These are phyloP conservation scores for Henricia sp. DNA, from an alignment of 53 echinoderm and acorn worm species.

Conservation along the genomic window DNA sequence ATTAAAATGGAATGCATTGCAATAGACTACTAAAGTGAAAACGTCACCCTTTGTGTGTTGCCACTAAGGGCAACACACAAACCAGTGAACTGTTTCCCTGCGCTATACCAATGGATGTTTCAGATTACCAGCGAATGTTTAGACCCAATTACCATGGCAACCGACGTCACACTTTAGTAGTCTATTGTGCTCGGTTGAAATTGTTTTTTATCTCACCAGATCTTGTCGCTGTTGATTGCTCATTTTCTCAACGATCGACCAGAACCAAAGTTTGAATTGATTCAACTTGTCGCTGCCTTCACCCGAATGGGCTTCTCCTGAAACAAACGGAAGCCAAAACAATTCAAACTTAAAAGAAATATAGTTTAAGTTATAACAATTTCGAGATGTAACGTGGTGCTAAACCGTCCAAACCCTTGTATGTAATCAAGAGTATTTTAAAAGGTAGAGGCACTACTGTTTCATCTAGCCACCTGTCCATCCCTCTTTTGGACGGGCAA, in stretches of 20 bases:
- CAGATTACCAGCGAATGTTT: neutral
- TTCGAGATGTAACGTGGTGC: no score
- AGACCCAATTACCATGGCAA: neutral
- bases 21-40: no score
- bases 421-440: no score
- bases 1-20: no score
- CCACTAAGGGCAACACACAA: neutral
- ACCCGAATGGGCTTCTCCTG: conserved; percentile 74
- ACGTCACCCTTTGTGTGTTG: neutral
- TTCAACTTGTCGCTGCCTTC: conserved; percentile 89
- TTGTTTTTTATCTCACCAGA: conserved; percentile 74
- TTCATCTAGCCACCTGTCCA: no score
- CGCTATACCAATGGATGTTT: neutral
- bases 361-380: no score
- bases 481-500: no score
- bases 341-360: no score
- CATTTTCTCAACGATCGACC: conserved; percentile 99
- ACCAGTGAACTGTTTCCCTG: neutral
- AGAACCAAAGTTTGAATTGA: conserved; percentile 97
- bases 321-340: neutral
- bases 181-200: neutral
- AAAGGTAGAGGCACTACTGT: no score
- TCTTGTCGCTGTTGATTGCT: conserved; percentile 96
- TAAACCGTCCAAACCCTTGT: no score
- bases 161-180: neutral